A percentile compares a stretch with the other conserved stretches of the same genome.
Evolutionary conservation across 2,113 vertebrate species (phyloP).

Genomic region (Hippopotamus amphibius): DNA sequence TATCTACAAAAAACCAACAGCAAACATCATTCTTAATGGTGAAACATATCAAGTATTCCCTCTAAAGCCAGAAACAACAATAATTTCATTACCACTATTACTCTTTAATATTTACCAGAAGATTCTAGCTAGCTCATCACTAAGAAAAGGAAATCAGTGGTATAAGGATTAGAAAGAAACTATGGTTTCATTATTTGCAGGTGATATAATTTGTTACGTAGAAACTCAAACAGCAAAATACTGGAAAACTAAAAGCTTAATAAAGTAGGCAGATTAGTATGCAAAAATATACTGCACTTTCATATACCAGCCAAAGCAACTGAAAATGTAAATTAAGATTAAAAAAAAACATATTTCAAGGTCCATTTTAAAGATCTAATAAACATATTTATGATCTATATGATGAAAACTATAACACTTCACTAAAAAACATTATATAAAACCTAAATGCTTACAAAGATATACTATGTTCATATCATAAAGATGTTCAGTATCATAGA

Average conservation of each 20-base stretch:
- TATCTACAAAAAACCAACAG: not conserved
- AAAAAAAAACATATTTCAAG: not conserved
- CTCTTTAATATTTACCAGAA: not conserved
- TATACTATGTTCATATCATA: not conserved
- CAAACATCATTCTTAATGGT: not conserved
- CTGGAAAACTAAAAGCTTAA: not conserved
- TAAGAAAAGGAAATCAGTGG: not conserved
- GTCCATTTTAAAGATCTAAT: not conserved
- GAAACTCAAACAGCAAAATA: not conserved
- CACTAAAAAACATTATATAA: not conserved
- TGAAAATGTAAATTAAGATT: not conserved
- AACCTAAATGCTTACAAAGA: not conserved
- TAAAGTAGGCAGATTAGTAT: not conserved
- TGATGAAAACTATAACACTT: not conserved
- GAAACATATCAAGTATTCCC: not conserved
- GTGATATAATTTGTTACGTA: not conserved
- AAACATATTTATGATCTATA: not conserved
- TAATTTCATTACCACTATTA: not conserved
- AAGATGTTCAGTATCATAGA: not conserved
- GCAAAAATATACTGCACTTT: not conserved
- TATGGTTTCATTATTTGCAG: not conserved
- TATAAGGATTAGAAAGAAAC: not conserved
- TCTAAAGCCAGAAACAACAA: not conserved
- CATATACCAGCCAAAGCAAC: not conserved
- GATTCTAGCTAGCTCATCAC: not conserved